Conservation (phyloP, 2,113 vertebrate genomes). For the Pelecanoides urinatrix region DNA sequence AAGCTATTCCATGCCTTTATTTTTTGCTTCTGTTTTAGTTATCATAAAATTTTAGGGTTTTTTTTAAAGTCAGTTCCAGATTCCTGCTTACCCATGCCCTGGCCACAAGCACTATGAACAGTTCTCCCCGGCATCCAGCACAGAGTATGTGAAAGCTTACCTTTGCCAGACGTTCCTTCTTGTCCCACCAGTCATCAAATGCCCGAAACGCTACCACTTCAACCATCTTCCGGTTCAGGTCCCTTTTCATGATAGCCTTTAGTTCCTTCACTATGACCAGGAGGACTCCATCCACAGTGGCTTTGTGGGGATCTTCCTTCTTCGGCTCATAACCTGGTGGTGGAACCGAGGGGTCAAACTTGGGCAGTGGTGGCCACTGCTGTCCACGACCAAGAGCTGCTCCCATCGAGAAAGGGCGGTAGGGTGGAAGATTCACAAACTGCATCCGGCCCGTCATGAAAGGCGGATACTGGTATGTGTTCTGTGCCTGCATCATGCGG, state of each 20-base stretch:
- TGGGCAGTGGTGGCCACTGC: slow-evolving; percentile 89
- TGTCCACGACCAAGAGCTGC: slow-evolving; percentile 78
- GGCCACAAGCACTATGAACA: neutral
- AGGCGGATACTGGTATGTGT: slow-evolving; percentile 84
- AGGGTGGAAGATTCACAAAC: slow-evolving; percentile 83
- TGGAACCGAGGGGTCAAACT: slow-evolving; percentile 93
- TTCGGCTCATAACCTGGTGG: slow-evolving; percentile 90
- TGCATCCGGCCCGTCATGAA: slow-evolving; percentile 82
- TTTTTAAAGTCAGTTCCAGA: neutral
- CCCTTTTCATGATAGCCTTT: slow-evolving; percentile 98
- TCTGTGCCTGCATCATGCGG: slow-evolving; percentile 91
- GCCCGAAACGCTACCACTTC: slow-evolving; percentile 97
- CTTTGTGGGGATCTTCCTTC: slow-evolving; percentile 97
- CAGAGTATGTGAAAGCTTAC: slow-evolving; percentile 35
- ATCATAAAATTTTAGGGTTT: neutral
- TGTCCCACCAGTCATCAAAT: slow-evolving; percentile 99
- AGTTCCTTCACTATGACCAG: slow-evolving; percentile 96
- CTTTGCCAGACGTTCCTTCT: slow-evolving; percentile 94
- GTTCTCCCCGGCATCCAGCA: neutral
- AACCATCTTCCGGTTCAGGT: slow-evolving; percentile 98
- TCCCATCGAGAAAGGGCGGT: slow-evolving; percentile 81
- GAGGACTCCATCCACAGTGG: slow-evolving; percentile 93
- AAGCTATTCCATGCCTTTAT: neutral
- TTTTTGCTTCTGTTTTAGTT: neutral
- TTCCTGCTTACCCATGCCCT: neutral